These are phyloP conservation scores for Morus bassanus DNA, from an alignment of 2,797 vertebrate species.

Conservation along the genomic window DNA sequence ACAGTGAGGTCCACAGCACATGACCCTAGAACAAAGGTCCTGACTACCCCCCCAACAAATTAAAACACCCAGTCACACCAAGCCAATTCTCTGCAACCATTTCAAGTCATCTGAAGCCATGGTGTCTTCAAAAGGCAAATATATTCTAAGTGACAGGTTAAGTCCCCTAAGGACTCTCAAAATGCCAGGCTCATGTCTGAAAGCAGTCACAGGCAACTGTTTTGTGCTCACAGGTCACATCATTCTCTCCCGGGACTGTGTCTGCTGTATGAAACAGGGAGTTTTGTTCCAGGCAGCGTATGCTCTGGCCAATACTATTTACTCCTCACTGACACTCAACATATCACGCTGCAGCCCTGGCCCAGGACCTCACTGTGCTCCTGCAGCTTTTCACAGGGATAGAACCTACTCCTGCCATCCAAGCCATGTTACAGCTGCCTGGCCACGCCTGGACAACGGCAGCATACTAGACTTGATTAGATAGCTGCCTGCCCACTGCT, in stretches of 20 bases:
- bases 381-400: not conserved
- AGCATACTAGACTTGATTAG: not conserved
- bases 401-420: not conserved
- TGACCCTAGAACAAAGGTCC: not conserved
- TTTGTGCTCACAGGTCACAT: not conserved
- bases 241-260: not conserved
- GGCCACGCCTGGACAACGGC: not conserved
- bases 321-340: not conserved
- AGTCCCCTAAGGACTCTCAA: not conserved
- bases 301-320: not conserved
- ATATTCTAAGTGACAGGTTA: not conserved
- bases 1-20: rapidly evolving
- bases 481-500: not conserved
- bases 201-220: not conserved
- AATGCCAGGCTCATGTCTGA: not conserved
- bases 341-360: rapidly evolving
- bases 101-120: not conserved
- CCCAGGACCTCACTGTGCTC: not conserved
- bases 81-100: not conserved
- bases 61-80: not conserved
- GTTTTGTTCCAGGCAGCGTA: not conserved
- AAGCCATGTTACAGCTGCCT: not conserved
- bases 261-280: not conserved
- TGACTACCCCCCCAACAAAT: not conserved
- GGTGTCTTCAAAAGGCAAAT: not conserved